Evolutionary conservation across 2,113 vertebrate genomes (phyloP).

Genomic region (Callithrix jacchus): DNA sequence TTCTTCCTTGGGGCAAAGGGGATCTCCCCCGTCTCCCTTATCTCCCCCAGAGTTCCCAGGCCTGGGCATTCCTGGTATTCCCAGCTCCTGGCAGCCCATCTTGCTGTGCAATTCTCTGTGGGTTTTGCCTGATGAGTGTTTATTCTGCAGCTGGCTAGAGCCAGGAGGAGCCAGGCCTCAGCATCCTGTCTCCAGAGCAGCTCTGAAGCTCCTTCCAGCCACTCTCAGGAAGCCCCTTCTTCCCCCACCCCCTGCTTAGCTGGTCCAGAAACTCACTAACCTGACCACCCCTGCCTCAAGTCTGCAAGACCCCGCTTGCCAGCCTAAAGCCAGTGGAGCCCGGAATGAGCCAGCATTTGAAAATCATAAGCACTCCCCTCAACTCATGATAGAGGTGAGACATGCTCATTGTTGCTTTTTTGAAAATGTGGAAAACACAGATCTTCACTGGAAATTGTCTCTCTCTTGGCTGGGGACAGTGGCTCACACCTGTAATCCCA

Average conservation of each 20-base stretch:
- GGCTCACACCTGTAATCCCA: too few relatives aligned
- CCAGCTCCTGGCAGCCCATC: background rate
- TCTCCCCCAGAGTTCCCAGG: background rate
- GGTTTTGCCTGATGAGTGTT: background rate
- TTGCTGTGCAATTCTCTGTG: background rate
- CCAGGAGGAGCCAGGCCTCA: background rate
- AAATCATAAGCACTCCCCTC: background rate
- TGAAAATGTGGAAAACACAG: background rate
- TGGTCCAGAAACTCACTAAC: background rate
- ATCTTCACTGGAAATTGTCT: background rate
- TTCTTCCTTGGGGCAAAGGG: background rate
- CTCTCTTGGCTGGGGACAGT: too few relatives aligned
- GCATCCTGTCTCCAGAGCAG: background rate
- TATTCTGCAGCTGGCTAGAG: background rate
- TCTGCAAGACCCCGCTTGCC: background rate
- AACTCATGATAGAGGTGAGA: background rate
- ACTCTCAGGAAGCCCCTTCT: background rate
- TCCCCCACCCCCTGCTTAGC: rapidly evolving
- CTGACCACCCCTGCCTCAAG: background rate
- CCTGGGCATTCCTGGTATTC: rapidly evolving
- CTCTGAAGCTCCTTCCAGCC: background rate
- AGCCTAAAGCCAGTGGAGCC: background rate
- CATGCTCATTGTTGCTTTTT: background rate
- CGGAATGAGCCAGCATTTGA: background rate
- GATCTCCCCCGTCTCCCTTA: background rate